Base-by-base conservation (phyloP, 2,888 invertebrate species). In the Heliconius erato region DNA sequence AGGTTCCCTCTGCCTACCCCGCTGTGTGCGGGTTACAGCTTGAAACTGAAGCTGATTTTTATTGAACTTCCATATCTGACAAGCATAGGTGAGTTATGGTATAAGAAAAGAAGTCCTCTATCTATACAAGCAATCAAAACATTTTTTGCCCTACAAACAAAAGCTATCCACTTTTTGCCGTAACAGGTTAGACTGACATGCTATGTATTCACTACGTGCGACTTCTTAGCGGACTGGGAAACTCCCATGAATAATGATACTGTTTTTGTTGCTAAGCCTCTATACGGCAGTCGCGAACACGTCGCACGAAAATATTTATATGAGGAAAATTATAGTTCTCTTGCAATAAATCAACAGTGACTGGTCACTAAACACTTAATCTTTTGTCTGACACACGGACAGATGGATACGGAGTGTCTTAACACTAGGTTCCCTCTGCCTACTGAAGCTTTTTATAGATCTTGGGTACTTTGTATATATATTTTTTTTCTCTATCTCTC, bases 201-300 rank as follows among this genome's bases (percentile, higher is more conserved):
- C 35, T 35, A 74, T n/a, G 74, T 74, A 74, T 74, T 74, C 74
- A 59, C 23, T 35, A 74, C 59, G 59, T 59, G 59, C 74, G 23
- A 59, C 65, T 67, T 44, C 67, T 78, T 44, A 67, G 67, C 77
- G 44, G 26, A 40, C 40, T 44, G 44, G 67, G 67, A 78, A 78
- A 28, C 67, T 65, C 67, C 65, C 44, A 67, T 78, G 78, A 78
- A 78, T 67, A 67, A 67, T 67, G 67, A 78, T 49, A 67, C 6
- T 67, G 67, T 78, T 78, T 78, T 78, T 67, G 78, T 78, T 63
- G 12, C 78, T 67, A 78, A 78, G 44, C 67, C 65, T 67, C 28
- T 59, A 12, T 68, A 67, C 44, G 44, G n/a, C 44, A 44, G 67
- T 67, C 28, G 67, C 49, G 28, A 67, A 32, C 65, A 78, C 28